phyloP scores from a whole-genome alignment of 2,888 invertebrate genomes.

The Adelphocoris suturalis region DNA sequence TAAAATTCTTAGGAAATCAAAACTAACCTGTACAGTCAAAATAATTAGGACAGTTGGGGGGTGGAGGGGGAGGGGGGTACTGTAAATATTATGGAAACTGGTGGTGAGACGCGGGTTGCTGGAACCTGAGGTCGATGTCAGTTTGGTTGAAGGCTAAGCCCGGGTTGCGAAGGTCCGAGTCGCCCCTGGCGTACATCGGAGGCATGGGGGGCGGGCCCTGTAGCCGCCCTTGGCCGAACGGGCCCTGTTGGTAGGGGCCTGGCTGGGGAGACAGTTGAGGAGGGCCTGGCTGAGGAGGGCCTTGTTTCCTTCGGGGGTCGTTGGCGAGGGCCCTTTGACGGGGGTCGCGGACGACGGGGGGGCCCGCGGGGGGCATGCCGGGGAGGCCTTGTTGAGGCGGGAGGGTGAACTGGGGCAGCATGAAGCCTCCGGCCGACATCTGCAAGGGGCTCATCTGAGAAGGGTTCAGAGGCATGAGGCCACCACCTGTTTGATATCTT shows the following conservation, averaged over 20 bases:
- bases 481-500: slow-evolving; percentile 59
- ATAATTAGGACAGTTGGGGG: slow-evolving; percentile 21
- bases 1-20: not conserved
- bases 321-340: slow-evolving; percentile 73
- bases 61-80: slow-evolving; percentile 54
- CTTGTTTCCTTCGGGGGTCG: slow-evolving; percentile 71
- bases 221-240: slow-evolving; percentile 12
- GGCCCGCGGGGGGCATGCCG: not conserved
- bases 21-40: slow-evolving; percentile 32
- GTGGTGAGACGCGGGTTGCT: slow-evolving; percentile 69
- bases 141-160: not conserved
- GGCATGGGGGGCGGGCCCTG: slow-evolving; percentile 34
- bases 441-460: not conserved
- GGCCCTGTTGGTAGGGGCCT: slow-evolving; percentile 14
- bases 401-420: slow-evolving; percentile 2
- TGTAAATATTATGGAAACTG: slow-evolving; percentile 71
- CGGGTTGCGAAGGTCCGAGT: slow-evolving; percentile 72
- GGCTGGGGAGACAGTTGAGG: not conserved
- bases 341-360: slow-evolving; percentile 72
- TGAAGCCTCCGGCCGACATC: slow-evolving; percentile 26
- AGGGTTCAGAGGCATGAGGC: not conserved
- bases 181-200: slow-evolving; percentile 53
- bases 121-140: slow-evolving; percentile 72
- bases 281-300: not conserved
- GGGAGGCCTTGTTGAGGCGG: slow-evolving; percentile 9